A percentile compares a stretch with the other conserved stretches of the same genome.
Conservation (phyloP, 2,888 invertebrate genomes). For the Thalpophila matura region DNA sequence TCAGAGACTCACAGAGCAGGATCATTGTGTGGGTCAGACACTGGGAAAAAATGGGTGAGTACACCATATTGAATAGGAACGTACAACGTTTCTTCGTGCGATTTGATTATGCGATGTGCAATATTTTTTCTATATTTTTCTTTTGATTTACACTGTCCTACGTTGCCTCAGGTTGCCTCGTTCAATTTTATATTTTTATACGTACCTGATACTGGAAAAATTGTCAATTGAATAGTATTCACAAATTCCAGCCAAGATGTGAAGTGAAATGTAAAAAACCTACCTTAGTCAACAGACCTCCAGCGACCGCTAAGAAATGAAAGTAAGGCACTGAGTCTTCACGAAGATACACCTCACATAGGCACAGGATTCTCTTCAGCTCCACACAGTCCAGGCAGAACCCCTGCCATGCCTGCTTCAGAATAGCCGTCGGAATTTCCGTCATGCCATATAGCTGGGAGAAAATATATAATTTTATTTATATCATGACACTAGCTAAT, state of each 20-base stretch:
- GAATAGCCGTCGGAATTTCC: conserved; percentile 76
- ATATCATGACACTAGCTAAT: no score
- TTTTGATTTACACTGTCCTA: no score
- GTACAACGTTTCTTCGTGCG: no score
- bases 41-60: conserved; percentile 77
- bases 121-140: no score
- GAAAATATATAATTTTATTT: neutral
- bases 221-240: no score
- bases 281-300: conserved; percentile 92
- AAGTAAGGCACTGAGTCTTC: conserved; percentile 92
- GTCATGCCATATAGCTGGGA: conserved; percentile 76
- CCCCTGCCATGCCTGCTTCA: conserved; percentile 91
- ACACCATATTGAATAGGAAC: neutral
- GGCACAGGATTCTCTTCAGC: conserved; percentile 92
- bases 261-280: neutral
- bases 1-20: conserved; percentile 94
- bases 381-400: conserved; percentile 92
- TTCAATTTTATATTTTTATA: no score
- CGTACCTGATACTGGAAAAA: no score
- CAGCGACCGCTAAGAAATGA: conserved; percentile 94
- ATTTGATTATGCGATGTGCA: no score
- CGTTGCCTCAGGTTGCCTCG: no score
- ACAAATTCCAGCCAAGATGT: no score
- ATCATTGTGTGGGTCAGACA: conserved; percentile 95
- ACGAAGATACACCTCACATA: conserved; percentile 92